Conservation (phyloP, 2,113 vertebrate species). For the Pipra filicauda region DNA sequence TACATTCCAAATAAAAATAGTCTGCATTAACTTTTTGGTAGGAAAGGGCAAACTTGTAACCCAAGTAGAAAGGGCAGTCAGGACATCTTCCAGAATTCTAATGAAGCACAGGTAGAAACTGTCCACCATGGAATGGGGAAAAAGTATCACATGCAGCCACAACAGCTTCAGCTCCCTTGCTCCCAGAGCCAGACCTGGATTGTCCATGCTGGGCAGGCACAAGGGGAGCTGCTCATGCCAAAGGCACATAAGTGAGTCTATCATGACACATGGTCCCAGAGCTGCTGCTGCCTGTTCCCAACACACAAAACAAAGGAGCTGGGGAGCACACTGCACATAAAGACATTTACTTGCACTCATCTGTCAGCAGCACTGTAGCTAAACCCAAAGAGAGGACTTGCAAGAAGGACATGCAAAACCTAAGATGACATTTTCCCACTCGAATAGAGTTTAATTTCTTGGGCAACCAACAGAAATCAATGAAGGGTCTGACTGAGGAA, state of each 20-base stretch:
- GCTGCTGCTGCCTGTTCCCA: background rate
- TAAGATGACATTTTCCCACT: background rate
- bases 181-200: background rate
- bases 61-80: background rate
- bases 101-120: background rate
- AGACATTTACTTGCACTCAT: no score
- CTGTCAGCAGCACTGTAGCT: background rate
- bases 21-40: background rate
- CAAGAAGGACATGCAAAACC: background rate
- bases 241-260: background rate
- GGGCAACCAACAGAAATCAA: background rate
- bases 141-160: background rate
- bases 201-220: background rate
- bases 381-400: background rate
- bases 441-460: background rate
- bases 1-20: background rate
- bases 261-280: background rate
- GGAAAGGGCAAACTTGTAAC: background rate
- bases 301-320: background rate
- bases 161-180: background rate
- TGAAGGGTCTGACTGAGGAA: background rate
- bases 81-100: background rate
- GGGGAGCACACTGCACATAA: accelerated
- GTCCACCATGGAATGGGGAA: background rate
- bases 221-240: background rate